A percentile compares a stretch with the other conserved stretches of the same genome.
Evolutionary conservation across 2,113 vertebrate genomes (phyloP).

Genomic region (Ammodytes marinus): DNA sequence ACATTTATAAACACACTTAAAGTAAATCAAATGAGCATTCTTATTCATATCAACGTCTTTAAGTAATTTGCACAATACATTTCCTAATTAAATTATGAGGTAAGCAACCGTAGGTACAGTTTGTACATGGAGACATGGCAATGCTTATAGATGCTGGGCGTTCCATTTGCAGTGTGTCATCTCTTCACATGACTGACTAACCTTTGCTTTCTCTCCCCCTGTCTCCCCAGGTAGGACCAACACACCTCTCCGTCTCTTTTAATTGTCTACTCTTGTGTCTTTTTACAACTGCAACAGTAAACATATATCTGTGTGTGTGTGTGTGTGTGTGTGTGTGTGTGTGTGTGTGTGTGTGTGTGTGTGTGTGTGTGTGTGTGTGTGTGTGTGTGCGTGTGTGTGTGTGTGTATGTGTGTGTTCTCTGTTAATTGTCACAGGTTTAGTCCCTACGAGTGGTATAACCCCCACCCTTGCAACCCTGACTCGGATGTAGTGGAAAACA

Average conservation of each 20-base stretch:
- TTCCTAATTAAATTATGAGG: conserved; percentile 36
- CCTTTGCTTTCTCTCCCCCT: conserved; percentile 70
- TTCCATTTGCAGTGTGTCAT: not conserved
- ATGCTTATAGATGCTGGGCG: not conserved
- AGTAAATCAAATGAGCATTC: conserved; percentile 79
- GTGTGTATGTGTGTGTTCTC: conserved; percentile 82
- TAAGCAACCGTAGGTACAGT: not conserved
- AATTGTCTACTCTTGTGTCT: conserved; percentile 24
- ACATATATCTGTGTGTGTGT: conserved; percentile 61
- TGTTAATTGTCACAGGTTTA: conserved; percentile 98
- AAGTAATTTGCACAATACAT: conserved; percentile 34
- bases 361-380: conserved; percentile 75
- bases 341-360: conserved; percentile 74
- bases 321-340: conserved; percentile 75
- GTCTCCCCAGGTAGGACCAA: conserved; percentile 75
- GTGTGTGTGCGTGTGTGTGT: too few species aligned
- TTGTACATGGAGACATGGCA: conserved; percentile 8
- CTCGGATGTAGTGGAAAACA: conserved; percentile 99
- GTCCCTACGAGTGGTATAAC: conserved; percentile 99
- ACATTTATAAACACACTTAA: conserved; percentile 65
- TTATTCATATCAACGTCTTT: conserved; percentile 13
- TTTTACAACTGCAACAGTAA: conserved; percentile 60
- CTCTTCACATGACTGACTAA: conserved; percentile 61
- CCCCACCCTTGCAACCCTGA: conserved; percentile 99
- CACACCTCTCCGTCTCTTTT: conserved; percentile 31